These are phyloP conservation scores for Melopsittacus undulatus DNA, from an alignment of 2,797 vertebrate species.

Conservation along the genomic window DNA sequence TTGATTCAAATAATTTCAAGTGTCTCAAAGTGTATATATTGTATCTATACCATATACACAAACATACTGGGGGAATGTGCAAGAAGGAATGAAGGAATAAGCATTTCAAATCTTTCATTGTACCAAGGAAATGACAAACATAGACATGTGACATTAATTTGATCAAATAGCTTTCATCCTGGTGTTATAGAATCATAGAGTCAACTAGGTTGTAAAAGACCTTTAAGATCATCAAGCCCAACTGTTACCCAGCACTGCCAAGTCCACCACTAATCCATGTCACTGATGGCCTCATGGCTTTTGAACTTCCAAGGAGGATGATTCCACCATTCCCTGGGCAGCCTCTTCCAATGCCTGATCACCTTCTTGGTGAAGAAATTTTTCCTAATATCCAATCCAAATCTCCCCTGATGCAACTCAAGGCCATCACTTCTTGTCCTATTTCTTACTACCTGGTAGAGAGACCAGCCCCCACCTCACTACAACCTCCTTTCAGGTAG, in stretches of 20 bases:
- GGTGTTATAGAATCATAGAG: neutral
- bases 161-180: neutral
- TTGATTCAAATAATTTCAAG: neutral
- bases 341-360: neutral
- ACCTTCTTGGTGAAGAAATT: neutral
- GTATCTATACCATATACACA: neutral
- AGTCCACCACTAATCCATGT: neutral
- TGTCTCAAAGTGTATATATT: neutral
- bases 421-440: neutral
- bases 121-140: neutral
- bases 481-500: neutral
- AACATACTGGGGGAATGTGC: neutral
- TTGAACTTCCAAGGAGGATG: neutral
- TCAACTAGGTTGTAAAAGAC: neutral
- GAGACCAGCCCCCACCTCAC: neutral
- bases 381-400: neutral
- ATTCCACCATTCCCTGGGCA: neutral
- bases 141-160: neutral
- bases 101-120: neutral
- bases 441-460: neutral
- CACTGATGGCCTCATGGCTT: neutral
- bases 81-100: neutral
- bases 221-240: neutral
- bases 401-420: neutral
- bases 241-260: neutral